Percentiles rank a stretch among this genome's conserved stretches.
These are phyloP conservation scores for Schizopygopsis pylzovi DNA, from an alignment of 2,797 vertebrate species.

Conservation along the genomic window DNA sequence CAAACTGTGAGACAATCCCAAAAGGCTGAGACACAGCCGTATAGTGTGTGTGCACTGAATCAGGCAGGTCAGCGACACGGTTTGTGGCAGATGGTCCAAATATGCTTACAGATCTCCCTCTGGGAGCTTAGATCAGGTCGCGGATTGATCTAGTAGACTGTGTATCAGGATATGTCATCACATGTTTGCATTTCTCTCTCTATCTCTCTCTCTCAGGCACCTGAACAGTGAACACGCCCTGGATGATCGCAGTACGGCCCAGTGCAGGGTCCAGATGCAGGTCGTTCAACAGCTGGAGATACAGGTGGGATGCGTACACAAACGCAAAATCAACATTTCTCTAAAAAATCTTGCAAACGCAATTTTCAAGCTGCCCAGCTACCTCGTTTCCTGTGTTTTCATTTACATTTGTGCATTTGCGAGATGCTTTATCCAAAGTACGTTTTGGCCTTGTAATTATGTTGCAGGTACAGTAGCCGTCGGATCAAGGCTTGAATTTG, in stretches of 20 bases:
- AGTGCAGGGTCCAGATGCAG: constrained; percentile 99
- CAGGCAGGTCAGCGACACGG: constrained; percentile 43
- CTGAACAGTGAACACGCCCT: constrained; percentile 98
- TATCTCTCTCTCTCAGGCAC: constrained; percentile 80
- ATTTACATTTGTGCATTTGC: constrained; percentile 5
- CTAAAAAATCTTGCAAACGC: constrained; percentile 16
- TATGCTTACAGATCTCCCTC: constrained; percentile 56
- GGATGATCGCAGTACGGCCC: constrained; percentile 97
- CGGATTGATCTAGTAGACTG: constrained; percentile 37
- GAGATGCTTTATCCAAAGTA: neutral
- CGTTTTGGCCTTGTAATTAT: neutral
- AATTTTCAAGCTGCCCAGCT: neutral
- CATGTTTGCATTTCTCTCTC: constrained; percentile 35
- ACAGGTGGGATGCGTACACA: constrained; percentile 81
- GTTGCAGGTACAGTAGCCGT: neutral
- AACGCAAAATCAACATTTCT: constrained; percentile 43
- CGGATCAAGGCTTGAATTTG: neutral
- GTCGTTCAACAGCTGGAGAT: constrained; percentile 99
- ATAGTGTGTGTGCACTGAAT: constrained; percentile 9
- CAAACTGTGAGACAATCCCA: constrained; percentile 48
- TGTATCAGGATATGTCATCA: constrained; percentile 40
- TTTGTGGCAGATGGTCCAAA: constrained; percentile 59
- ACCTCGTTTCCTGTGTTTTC: constrained; percentile 4
- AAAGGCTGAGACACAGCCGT: constrained; percentile 36
- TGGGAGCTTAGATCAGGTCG: constrained; percentile 50